These are phyloP conservation scores for Pseudomyrmex pallidus DNA, from an alignment of 1,140 invertebrate genomes.

Conservation along the genomic window DNA sequence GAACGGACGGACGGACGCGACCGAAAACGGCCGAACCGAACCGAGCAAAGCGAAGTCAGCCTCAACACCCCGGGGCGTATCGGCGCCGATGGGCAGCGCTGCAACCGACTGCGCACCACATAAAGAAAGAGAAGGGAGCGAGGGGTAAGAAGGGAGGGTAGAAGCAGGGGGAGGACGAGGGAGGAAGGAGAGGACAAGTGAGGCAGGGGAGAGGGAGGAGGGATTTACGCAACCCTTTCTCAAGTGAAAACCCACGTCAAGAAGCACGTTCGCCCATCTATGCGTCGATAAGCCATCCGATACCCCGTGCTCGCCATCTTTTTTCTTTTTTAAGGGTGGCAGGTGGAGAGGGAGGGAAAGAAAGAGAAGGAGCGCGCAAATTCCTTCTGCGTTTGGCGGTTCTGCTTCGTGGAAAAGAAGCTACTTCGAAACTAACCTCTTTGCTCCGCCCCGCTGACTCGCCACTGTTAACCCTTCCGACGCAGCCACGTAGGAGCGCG, in stretches of 20 bases:
- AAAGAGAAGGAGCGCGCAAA: background rate
- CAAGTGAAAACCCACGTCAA: conserved; percentile 76
- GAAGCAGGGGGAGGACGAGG: conserved; percentile 15
- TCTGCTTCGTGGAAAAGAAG: conserved; percentile 62
- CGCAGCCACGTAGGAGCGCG: conserved; percentile 37
- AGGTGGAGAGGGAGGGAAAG: background rate
- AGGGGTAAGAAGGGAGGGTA: conserved; percentile 37
- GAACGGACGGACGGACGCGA: conserved; percentile 60
- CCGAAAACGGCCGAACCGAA: conserved; percentile 44
- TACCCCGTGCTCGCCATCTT: conserved; percentile 61
- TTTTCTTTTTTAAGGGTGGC: conserved; percentile 25
- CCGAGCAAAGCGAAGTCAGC: conserved; percentile 58
- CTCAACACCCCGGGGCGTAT: conserved; percentile 75
- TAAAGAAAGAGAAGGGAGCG: conserved; percentile 57
- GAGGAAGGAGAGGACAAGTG: conserved; percentile 52
- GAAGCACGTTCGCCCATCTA: conserved; percentile 72
- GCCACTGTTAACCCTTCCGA: conserved; percentile 66
- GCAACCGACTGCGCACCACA: conserved; percentile 70
- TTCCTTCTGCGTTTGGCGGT: conserved; percentile 11
- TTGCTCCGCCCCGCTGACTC: conserved; percentile 55
- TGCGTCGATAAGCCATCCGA: conserved; percentile 76
- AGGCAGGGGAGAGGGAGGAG: conserved; percentile 51
- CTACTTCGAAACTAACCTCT: conserved; percentile 70
- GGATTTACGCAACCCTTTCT: conserved; percentile 83
- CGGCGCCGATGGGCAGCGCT: conserved; percentile 76